Conservation (phyloP, 2,113 vertebrate genomes). For the Silurus meridionalis region DNA sequence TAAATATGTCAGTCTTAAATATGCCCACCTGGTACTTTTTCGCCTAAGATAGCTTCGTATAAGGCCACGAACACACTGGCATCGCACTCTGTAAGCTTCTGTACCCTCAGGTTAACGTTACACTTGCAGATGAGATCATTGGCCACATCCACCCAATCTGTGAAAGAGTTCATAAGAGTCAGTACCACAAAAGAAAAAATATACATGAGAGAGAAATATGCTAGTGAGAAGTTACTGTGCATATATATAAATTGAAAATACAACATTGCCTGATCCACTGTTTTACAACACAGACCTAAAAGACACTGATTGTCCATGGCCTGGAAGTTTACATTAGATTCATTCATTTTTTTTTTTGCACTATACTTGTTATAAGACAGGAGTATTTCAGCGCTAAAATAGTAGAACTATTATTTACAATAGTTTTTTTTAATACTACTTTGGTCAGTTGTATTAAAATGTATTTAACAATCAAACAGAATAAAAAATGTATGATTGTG, state of each 20-base stretch:
- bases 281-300: neutral
- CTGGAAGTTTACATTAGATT: neutral
- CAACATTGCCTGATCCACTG: neutral
- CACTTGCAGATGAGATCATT: constrained; percentile 87
- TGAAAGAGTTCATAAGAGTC: constrained; percentile 29
- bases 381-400: neutral
- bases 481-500: neutral
- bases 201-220: neutral
- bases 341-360: neutral
- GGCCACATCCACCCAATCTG: constrained; percentile 88
- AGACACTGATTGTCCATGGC: neutral
- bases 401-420: neutral
- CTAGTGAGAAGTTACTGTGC: neutral
- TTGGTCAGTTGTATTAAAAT: neutral
- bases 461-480: neutral
- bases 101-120: constrained; percentile 76
- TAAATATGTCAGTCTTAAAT: neutral
- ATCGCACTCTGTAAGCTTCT: constrained; percentile 82
- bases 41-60: constrained; percentile 88
- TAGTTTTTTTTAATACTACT: neutral
- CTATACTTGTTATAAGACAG: neutral
- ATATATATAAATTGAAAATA: no score
- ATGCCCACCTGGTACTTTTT: constrained; percentile 88
- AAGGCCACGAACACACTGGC: constrained; percentile 83
- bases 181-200: neutral